A percentile compares a stretch with the other conserved stretches of the same genome.
phyloP scores from a whole-genome alignment of 2,113 vertebrate genomes.

The Zeus faber region DNA sequence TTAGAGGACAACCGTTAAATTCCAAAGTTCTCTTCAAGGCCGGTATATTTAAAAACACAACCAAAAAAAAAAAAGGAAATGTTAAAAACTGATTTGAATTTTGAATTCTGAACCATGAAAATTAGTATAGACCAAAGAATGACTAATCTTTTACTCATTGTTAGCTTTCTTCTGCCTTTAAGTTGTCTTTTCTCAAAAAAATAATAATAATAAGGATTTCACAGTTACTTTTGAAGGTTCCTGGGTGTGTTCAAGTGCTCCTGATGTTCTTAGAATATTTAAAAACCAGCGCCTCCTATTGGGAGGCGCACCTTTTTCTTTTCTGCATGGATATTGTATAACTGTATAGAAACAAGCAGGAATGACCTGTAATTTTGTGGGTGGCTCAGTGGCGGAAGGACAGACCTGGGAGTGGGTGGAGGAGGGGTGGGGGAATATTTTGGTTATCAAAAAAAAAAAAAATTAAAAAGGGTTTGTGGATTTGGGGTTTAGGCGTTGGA shows the following conservation, averaged over 20 bases:
- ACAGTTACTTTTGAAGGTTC: constrained; percentile 76
- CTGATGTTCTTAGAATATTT: constrained; percentile 90
- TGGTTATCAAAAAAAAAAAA: constrained; percentile 54
- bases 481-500: constrained; percentile 62
- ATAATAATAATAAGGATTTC: constrained; percentile 38
- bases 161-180: constrained; percentile 69
- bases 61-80: constrained; percentile 51
- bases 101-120: constrained; percentile 55
- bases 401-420: constrained; percentile 54
- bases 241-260: constrained; percentile 90
- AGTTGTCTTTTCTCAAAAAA: constrained; percentile 68
- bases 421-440: constrained; percentile 62
- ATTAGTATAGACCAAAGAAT: constrained; percentile 65
- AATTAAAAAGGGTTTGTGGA: constrained; percentile 33
- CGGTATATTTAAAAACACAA: constrained; percentile 25
- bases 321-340: constrained; percentile 83
- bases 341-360: constrained; percentile 82
- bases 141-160: constrained; percentile 53
- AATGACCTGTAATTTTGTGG: constrained; percentile 74
- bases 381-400: constrained; percentile 54
- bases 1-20: constrained; percentile 32
- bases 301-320: constrained; percentile 68
- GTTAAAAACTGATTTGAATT: constrained; percentile 16
- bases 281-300: constrained; percentile 74
- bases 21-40: constrained; percentile 40